A percentile compares a stretch with the other conserved stretches of the same genome.
Evolutionary conservation across 2,113 vertebrate species (phyloP).

Genomic region (Carassius carassius): DNA sequence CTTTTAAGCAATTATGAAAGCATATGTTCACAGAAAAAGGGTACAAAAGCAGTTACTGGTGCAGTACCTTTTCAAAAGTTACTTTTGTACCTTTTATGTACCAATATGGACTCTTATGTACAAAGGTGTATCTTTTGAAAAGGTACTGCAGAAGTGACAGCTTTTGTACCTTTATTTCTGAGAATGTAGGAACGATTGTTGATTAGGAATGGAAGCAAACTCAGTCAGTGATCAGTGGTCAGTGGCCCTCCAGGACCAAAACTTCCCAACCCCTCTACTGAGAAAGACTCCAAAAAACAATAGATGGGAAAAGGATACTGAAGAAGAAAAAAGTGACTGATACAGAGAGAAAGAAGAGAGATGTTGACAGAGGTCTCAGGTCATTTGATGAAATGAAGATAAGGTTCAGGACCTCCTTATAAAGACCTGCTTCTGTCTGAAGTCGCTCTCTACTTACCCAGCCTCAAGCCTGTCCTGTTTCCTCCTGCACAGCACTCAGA

Average conservation of each 20-base stretch:
- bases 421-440: slow-evolving; percentile 63
- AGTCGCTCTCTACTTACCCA: slow-evolving; percentile 63
- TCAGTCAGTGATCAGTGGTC: neutral
- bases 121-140: neutral
- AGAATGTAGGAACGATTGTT: neutral
- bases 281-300: neutral
- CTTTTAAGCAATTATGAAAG: no score
- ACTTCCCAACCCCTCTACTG: neutral
- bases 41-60: no score
- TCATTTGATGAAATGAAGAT: slow-evolving; percentile 65
- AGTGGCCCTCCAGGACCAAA: neutral
- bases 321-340: neutral
- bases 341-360: slow-evolving; percentile 25
- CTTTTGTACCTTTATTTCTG: neutral
- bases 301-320: neutral
- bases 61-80: no score
- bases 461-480: slow-evolving; percentile 63
- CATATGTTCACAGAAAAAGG: no score
- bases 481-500: slow-evolving; percentile 59
- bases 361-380: slow-evolving; percentile 68
- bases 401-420: slow-evolving; percentile 63
- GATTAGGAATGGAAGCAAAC: neutral
- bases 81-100: neutral
- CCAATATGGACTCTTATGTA: neutral
- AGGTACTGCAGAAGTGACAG: no score